Base-by-base conservation (phyloP, 2,113 vertebrate species). In the Ia io region DNA sequence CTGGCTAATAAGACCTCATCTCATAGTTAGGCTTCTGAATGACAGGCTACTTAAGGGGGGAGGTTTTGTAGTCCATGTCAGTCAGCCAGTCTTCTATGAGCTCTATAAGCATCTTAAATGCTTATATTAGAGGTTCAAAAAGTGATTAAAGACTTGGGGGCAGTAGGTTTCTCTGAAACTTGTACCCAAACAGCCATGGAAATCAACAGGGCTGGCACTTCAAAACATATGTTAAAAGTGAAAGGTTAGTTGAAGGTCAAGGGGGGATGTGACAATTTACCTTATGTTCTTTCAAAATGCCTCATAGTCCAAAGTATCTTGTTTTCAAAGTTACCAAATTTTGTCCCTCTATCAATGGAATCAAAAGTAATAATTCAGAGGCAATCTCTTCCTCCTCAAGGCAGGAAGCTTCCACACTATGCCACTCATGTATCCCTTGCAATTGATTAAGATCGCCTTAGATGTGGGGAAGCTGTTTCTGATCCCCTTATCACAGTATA, bases 371-470 rank as follows among this genome's bases (percentile, higher is more conserved):
- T 95, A 97, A 97, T 97, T 85, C 95, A 51, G 74, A 91, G 71
- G 44, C 90, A 70, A 88, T 97, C 92, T 95, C 95, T 96, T 97
- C 95, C 89, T 96, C 94, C 79, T 93, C 11, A 17, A 95, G 92
- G 61, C 97, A 97, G 97, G 97, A 97, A 97, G 96, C 95, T 70
- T 95, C 95, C 83, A 91, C 92, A 96, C 93, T 59, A 88, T 92
- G 92, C 90, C 82, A 86, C 78, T 96, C 95, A 96, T 94, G 88
- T 94, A 91, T 97, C 90, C 96, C 95, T 97, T 97, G 97, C 95
- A 96, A 96, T 84, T 97, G 97, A 97, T 97, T 97, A 97, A 97
- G 95, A 95, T 96, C 4, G 63, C 91, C 82, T 97, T 96, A 97
- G 90, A 90, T 97, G 44, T 83, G 95, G 84, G 73, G 96, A 97